A percentile compares a stretch with the other conserved stretches of the same genome.
phyloP scores from a whole-genome alignment of 2,888 invertebrate genomes.

The Dicranocentrus wangi region DNA sequence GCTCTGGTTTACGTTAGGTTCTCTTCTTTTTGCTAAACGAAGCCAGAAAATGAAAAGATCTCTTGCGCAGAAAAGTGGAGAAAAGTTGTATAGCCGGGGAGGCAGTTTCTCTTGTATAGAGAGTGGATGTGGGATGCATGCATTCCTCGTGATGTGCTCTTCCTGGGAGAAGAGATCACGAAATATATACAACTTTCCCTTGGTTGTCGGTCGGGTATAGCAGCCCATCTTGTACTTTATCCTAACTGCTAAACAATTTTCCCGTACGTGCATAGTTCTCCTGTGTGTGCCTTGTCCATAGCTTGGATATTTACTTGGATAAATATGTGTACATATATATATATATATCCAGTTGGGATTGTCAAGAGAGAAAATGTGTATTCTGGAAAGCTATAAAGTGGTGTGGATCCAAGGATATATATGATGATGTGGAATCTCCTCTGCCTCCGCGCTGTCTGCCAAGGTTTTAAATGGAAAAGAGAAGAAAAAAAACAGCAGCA shows the following conservation, averaged over 20 bases:
- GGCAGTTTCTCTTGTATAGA: too few relatives aligned
- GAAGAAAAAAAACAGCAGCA: constrained; percentile 22
- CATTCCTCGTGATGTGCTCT: too few relatives aligned
- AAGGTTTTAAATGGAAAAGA: constrained; percentile 55
- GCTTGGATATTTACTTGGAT: constrained; percentile 3
- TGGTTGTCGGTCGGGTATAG: too few relatives aligned
- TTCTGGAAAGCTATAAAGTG: constrained; percentile 7
- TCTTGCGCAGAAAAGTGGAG: constrained; percentile 52
- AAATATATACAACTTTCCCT: constrained; percentile 50
- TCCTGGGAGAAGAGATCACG: constrained; percentile 29
- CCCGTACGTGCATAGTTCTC: constrained; percentile 23
- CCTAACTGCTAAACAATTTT: constrained; percentile 28
- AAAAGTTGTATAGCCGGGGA: constrained; percentile 11
- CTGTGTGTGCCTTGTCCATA: neutral
- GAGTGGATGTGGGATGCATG: constrained; percentile 22
- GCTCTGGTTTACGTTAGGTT: neutral
- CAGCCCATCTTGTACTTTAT: too few relatives aligned
- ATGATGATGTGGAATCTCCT: constrained; percentile 47
- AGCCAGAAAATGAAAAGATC: constrained; percentile 46
- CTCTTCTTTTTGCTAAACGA: constrained; percentile 33
- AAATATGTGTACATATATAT: neutral
- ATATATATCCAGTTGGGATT: neutral
- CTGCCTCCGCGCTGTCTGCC: constrained; percentile 63
- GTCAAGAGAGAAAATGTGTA: neutral
- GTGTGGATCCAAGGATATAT: constrained; percentile 14